Conservation (phyloP, 2,113 vertebrate genomes). For the Aldabrachelys gigantea region DNA sequence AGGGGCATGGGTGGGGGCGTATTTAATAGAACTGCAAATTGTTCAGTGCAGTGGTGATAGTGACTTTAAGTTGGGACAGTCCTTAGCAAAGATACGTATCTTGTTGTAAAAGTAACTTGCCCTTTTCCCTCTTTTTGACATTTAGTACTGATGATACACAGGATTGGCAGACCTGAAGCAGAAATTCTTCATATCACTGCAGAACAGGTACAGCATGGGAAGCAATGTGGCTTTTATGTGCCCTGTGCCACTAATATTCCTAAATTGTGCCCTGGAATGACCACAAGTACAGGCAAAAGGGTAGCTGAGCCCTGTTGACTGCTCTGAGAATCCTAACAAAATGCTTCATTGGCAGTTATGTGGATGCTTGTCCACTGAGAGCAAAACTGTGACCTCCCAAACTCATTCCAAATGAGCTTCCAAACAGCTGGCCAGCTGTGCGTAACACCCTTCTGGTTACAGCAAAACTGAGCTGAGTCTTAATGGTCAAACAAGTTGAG, state of each 20-base stretch:
- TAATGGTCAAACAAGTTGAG: not conserved
- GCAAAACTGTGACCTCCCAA: not conserved
- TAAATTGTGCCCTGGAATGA: not conserved
- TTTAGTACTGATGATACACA: not conserved
- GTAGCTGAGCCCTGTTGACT: not conserved
- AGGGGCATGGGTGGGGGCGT: not conserved
- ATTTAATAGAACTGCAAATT: not conserved
- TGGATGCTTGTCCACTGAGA: too few species aligned
- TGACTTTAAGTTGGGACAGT: not conserved
- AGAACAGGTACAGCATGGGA: not conserved
- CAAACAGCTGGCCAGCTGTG: not conserved
- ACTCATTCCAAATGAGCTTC: not conserved
- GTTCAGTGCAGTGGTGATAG: not conserved
- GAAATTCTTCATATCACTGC: not conserved
- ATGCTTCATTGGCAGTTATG: not conserved
- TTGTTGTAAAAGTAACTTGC: not conserved
- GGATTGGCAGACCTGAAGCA: not conserved
- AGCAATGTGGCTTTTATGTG: not conserved
- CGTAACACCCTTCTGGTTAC: not conserved
- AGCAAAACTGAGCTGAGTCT: accelerated
- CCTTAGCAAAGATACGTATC: not conserved
- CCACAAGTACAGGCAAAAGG: not conserved
- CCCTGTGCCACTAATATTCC: not conserved
- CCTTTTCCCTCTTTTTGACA: not conserved
- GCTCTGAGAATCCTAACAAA: not conserved